Conservation (phyloP, 2,113 vertebrate species). For the Fulmarus glacialis region DNA sequence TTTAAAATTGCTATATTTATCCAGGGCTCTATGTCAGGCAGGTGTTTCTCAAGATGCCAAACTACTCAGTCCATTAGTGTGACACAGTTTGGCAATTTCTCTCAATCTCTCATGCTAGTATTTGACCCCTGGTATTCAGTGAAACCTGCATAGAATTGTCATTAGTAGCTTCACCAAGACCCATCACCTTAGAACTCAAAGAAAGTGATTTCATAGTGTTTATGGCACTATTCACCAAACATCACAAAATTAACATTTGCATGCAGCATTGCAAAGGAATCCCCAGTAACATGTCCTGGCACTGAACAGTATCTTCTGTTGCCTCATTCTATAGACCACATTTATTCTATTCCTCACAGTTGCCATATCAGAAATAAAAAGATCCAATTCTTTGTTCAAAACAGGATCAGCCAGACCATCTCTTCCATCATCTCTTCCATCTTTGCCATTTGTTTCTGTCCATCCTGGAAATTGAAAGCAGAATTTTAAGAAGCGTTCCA, state of each 20-base stretch:
- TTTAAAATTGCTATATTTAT: conserved; percentile 64
- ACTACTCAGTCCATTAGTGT: conserved; percentile 31
- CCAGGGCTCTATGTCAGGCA: conserved; percentile 46
- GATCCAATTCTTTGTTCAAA: background rate
- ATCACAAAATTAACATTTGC: background rate
- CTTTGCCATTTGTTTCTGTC: conserved; percentile 1
- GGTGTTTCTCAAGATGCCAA: conserved; percentile 70
- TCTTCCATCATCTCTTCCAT: background rate
- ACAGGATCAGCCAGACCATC: background rate
- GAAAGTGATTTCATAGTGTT: background rate
- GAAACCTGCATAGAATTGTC: background rate
- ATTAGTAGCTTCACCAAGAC: background rate
- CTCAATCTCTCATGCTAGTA: background rate
- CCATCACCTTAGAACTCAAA: background rate
- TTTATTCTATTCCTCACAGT: conserved; percentile 26
- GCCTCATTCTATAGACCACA: background rate
- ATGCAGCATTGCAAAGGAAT: background rate
- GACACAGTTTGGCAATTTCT: background rate
- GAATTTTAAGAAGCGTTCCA: background rate
- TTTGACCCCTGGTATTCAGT: conserved; percentile 10
- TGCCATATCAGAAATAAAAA: background rate
- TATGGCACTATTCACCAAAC: background rate
- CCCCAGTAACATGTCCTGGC: background rate
- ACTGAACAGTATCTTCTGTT: background rate
- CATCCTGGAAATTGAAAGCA: conserved; percentile 71